phyloP scores from a whole-genome alignment of 2,888 invertebrate species.

The Baronia brevicornis region DNA sequence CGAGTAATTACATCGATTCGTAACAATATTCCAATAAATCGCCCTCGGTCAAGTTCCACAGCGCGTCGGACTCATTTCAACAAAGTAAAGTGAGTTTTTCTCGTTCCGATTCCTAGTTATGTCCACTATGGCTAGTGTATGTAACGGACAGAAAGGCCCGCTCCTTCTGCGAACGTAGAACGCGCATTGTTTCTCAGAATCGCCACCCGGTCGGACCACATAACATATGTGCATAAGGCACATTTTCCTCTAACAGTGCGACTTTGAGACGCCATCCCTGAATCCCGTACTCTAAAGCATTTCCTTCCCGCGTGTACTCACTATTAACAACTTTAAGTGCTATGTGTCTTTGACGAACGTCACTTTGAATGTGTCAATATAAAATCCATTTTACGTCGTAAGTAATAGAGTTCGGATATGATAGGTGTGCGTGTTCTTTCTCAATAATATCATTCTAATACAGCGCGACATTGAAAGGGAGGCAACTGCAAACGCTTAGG shows the following conservation, averaged over 20 bases:
- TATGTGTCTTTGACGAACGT: conserved; percentile 24
- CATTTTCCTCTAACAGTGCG: conserved; percentile 41
- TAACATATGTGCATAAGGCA: conserved; percentile 42
- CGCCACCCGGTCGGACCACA: conserved; percentile 52
- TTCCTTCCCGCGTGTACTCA: conserved; percentile 41
- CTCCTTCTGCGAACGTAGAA: conserved; percentile 64
- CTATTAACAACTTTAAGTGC: conserved; percentile 47
- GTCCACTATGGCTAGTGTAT: conserved; percentile 39
- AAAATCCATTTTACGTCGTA: conserved; percentile 49
- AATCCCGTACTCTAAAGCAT: conserved; percentile 40
- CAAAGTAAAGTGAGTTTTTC: conserved; percentile 65
- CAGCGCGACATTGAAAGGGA: conserved; percentile 37
- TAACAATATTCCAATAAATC: conserved; percentile 64
- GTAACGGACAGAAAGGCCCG: conserved; percentile 60
- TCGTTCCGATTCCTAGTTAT: conserved; percentile 59
- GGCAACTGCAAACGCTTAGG: conserved; percentile 38
- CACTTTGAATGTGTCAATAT: conserved; percentile 27
- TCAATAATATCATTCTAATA: conserved; percentile 50
- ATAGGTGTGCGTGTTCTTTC: conserved; percentile 30
- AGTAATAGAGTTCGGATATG: conserved; percentile 43
- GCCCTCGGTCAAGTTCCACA: conserved; percentile 38
- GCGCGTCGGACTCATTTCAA: conserved; percentile 56
- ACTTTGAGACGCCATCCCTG: conserved; percentile 50
- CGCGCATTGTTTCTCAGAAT: conserved; percentile 68
- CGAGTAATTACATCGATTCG: conserved; percentile 49